Conservation (phyloP, 2,113 vertebrate genomes). For the Budorcas taxicolor region DNA sequence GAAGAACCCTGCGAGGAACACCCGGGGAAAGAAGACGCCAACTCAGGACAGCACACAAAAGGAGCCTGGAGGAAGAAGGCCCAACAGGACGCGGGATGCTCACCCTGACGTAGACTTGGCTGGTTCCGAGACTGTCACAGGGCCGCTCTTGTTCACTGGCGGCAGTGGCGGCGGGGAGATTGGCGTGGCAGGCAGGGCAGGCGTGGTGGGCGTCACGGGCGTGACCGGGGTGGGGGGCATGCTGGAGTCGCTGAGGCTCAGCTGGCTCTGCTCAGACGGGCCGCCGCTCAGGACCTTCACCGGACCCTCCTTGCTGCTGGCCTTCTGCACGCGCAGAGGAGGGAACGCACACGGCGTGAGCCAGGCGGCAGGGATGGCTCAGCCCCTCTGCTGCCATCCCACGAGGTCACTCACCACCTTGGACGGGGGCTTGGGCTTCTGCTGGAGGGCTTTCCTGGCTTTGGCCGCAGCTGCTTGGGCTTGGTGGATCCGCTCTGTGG, state of each 20-base stretch:
- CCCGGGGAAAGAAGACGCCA: accelerated
- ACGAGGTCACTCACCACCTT: slow-evolving; percentile 85
- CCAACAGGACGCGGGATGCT: not conserved
- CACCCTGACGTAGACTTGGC: slow-evolving; percentile 90
- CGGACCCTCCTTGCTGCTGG: slow-evolving; percentile 87
- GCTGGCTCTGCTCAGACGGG: slow-evolving; percentile 81
- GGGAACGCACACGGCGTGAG: not conserved
- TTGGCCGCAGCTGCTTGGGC: slow-evolving; percentile 97
- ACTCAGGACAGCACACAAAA: not conserved
- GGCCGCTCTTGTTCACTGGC: slow-evolving; percentile 81
- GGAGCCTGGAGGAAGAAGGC: not conserved
- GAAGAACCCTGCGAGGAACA: slow-evolving; percentile 84
- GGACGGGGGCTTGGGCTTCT: slow-evolving; percentile 94
- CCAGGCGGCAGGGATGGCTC: not conserved
- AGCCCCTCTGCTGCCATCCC: not conserved
- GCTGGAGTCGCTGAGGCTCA: slow-evolving; percentile 84
- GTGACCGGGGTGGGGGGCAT: slow-evolving; percentile 84
- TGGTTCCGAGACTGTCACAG: slow-evolving; percentile 79
- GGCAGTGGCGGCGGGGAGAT: slow-evolving; percentile 86
- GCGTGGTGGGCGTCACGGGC: slow-evolving; percentile 81
- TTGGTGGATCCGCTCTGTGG: slow-evolving; percentile 95
- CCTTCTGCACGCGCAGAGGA: slow-evolving; percentile 82
- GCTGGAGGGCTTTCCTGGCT: slow-evolving; percentile 95
- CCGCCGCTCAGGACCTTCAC: slow-evolving; percentile 79
- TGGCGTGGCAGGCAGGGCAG: slow-evolving; percentile 82